Conservation (phyloP, 1,140 invertebrate genomes). For the Oscheius sp. region DNA sequence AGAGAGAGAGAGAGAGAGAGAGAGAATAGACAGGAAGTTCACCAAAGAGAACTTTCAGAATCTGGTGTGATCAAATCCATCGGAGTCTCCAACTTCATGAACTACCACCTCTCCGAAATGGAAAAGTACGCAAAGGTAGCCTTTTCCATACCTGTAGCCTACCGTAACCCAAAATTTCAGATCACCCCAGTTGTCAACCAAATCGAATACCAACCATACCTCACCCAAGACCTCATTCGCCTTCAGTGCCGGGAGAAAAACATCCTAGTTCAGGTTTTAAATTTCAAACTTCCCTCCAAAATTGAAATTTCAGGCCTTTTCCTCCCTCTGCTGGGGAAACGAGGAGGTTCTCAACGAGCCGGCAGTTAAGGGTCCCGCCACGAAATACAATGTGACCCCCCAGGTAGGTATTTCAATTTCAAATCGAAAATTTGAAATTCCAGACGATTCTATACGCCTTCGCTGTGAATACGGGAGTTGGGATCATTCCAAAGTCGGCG, state of each 20-base stretch:
- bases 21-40: too few species aligned
- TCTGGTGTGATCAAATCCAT: constrained; percentile 68
- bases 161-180: constrained; percentile 55
- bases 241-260: constrained; percentile 61
- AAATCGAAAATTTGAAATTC: constrained; percentile 6
- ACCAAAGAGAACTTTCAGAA: constrained; percentile 22
- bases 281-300: too few species aligned
- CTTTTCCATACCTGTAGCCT: background rate
- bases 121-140: constrained; percentile 27
- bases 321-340: constrained; percentile 46
- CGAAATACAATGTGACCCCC: constrained; percentile 45
- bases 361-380: constrained; percentile 25
- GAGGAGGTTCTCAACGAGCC: constrained; percentile 46
- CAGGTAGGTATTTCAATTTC: constrained; percentile 16
- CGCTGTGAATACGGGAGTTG: constrained; percentile 45
- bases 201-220: constrained; percentile 63
- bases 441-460: constrained; percentile 51
- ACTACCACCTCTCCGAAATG: constrained; percentile 72
- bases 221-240: constrained; percentile 60
- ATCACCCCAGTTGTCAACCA: constrained; percentile 76
- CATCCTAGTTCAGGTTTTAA: constrained; percentile 63
- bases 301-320: constrained; percentile 42
- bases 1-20: too few species aligned
- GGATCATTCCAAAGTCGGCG: constrained; percentile 52
- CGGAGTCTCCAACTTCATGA: constrained; percentile 79